Conservation (phyloP, 2,113 vertebrate genomes). For the Clarias batrachus region DNA sequence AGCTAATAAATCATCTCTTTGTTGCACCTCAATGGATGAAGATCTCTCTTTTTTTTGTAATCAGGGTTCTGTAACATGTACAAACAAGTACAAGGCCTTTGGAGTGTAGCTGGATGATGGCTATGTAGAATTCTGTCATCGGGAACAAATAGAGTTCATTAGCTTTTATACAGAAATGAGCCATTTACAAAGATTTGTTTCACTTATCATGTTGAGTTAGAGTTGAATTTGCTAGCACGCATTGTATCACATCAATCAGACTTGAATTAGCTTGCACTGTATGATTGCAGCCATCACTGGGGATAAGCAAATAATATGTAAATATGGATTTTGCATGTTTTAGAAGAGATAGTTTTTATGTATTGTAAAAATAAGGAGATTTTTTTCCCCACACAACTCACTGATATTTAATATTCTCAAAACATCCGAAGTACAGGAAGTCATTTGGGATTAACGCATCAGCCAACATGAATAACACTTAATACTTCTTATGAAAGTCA, state of each 20-base stretch:
- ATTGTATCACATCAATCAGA: background rate
- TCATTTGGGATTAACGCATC: conserved; percentile 14
- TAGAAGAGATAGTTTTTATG: background rate
- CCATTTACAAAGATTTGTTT: background rate
- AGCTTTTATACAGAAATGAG: background rate
- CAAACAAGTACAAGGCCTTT: background rate
- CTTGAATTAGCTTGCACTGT: background rate
- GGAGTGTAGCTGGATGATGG: background rate
- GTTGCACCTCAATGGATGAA: background rate
- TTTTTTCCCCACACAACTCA: background rate
- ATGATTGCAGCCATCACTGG: background rate
- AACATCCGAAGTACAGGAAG: conserved; percentile 17
- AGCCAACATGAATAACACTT: background rate
- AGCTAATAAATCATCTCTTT: background rate
- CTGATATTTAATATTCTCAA: background rate
- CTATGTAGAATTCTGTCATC: background rate
- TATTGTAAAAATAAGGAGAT: background rate
- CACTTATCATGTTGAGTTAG: too few relatives aligned
- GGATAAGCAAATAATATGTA: background rate
- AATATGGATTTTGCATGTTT: background rate
- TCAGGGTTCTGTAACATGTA: background rate
- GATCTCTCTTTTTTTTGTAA: background rate
- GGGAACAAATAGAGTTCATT: background rate
- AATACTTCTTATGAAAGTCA: conserved; percentile 15
- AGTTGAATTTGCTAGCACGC: background rate